Evolutionary conservation across 2,113 vertebrate species (phyloP).

Genomic region (Montifringilla adamsi): DNA sequence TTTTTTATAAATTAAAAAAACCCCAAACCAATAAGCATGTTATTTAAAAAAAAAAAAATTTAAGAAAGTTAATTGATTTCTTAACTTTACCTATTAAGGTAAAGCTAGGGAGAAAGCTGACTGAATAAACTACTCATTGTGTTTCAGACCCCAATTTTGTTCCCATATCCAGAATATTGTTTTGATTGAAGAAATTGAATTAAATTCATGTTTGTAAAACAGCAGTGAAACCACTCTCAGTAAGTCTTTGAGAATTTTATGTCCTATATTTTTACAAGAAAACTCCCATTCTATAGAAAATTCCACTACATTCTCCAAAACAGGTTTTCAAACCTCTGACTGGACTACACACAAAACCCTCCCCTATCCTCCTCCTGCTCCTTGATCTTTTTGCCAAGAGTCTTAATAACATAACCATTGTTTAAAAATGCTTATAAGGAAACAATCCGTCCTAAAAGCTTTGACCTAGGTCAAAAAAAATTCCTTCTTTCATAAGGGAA

Average conservation of each 20-base stretch:
- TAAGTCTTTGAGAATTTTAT: neutral
- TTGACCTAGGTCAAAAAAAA: conserved; percentile 60
- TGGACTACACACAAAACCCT: neutral
- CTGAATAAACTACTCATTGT: neutral
- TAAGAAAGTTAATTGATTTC: neutral
- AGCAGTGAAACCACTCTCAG: neutral
- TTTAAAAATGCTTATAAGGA: conserved; percentile 61
- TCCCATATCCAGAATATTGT: neutral
- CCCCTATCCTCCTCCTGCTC: neutral
- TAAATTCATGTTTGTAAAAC: neutral
- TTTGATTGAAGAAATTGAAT: neutral
- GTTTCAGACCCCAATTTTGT: neutral
- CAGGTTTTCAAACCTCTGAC: neutral
- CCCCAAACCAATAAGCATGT: neutral
- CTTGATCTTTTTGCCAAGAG: conserved; percentile 41
- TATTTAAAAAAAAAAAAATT: neutral
- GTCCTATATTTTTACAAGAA: neutral
- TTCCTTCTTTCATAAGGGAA: neutral
- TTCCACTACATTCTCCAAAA: neutral
- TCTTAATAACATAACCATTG: conserved; percentile 58
- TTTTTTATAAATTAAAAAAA: neutral
- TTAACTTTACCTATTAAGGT: neutral
- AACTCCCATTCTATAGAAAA: neutral
- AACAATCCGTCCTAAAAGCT: conserved; percentile 57
- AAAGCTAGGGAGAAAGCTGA: neutral